These are phyloP conservation scores for Andrena bicolor DNA, from an alignment of 2,888 invertebrate species.

Conservation along the genomic window DNA sequence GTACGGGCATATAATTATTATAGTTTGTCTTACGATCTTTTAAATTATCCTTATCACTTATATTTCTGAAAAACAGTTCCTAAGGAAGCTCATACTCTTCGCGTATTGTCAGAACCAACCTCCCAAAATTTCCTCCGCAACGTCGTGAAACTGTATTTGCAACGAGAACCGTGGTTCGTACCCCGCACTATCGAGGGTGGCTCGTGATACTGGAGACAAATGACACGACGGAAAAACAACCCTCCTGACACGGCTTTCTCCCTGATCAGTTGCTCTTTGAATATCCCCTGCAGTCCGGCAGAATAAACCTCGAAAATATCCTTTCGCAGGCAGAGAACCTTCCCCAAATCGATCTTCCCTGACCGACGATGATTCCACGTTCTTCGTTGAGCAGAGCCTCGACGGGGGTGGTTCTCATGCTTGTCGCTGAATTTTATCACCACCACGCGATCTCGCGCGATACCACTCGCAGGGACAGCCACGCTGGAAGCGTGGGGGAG, in stretches of 20 bases:
- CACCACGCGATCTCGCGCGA: conserved; percentile 78
- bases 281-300: conserved; percentile 36
- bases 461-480: conserved; percentile 54
- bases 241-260: conserved; percentile 59
- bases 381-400: conserved; percentile 12
- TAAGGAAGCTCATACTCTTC: conserved; percentile 1
- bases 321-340: neutral
- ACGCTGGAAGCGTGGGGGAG: conserved; percentile 31
- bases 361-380: conserved; percentile 3
- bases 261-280: conserved; percentile 57
- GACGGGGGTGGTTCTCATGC: conserved; percentile 40
- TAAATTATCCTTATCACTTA: too few relatives aligned
- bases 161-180: conserved; percentile 80
- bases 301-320: conserved; percentile 22
- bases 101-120: neutral
- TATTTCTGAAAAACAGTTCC: too few relatives aligned
- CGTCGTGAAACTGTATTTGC: conserved; percentile 72
- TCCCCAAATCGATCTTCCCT: neutral
- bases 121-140: neutral
- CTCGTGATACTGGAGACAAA: conserved; percentile 84
- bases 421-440: conserved; percentile 78
- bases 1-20: too few relatives aligned
- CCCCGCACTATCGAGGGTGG: conserved; percentile 77
- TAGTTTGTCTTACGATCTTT: too few relatives aligned
- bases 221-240: conserved; percentile 81